Evolutionary conservation across 1,140 invertebrate species (phyloP).

Genomic region (Brachionus plicatilis): DNA sequence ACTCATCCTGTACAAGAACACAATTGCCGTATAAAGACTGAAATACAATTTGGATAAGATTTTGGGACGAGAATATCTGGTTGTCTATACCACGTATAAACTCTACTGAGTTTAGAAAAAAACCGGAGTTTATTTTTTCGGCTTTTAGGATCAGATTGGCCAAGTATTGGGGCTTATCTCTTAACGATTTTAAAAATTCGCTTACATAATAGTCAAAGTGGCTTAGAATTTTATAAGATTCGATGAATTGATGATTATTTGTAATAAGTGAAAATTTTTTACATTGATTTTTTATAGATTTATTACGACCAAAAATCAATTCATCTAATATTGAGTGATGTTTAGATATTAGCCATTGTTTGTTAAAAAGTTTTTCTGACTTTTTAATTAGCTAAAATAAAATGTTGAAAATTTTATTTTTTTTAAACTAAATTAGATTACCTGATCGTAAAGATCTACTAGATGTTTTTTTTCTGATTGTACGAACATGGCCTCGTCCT

Average conservation of each 20-base stretch:
- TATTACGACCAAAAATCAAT: conserved; percentile 21
- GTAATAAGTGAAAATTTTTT: conserved; percentile 26
- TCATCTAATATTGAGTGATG: conserved; percentile 37
- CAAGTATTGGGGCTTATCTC: conserved; percentile 72
- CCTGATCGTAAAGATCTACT: conserved; percentile 4
- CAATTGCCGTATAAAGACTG: conserved; percentile 77
- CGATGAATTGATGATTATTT: conserved; percentile 28
- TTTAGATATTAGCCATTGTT: conserved; percentile 15
- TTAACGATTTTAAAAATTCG: conserved; percentile 68
- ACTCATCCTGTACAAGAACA: conserved; percentile 73
- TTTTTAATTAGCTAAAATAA: conserved; percentile 15
- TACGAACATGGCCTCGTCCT: conserved; percentile 1
- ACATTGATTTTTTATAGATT: conserved; percentile 15
- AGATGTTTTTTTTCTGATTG: conserved; percentile 32
- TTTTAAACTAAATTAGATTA: not conserved
- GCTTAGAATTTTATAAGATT: conserved; percentile 44
- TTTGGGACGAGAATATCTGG: conserved; percentile 35
- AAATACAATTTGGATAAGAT: conserved; percentile 65
- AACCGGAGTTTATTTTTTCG: conserved; percentile 61
- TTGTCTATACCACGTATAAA: conserved; percentile 43
- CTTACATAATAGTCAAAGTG: conserved; percentile 70
- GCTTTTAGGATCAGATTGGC: conserved; percentile 73
- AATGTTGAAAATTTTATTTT: not conserved
- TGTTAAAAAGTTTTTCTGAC: not conserved
- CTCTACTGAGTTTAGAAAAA: conserved; percentile 43